Conservation (phyloP, 1,140 invertebrate genomes). For the Chironomus striatipennis region DNA sequence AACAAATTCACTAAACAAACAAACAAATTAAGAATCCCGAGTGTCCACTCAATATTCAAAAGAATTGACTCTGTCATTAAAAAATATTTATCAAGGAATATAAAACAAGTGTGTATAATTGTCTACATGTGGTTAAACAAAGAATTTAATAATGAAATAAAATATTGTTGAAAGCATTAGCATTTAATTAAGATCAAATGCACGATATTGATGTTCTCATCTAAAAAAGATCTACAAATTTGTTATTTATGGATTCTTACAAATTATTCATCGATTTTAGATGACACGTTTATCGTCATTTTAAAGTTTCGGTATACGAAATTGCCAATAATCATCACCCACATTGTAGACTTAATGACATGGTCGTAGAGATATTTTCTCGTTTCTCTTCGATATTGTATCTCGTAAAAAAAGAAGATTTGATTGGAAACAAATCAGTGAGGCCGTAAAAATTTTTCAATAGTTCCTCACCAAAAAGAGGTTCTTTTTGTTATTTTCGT, state of each 20-base stretch:
- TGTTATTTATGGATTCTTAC: not conserved
- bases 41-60: no score
- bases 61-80: not conserved
- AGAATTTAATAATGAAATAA: not conserved
- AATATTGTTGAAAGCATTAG: not conserved
- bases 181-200: conserved; percentile 17
- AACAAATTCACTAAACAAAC: no score
- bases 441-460: not conserved
- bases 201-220: not conserved
- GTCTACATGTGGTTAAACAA: conserved; percentile 16
- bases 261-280: conserved; percentile 24
- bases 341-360: conserved; percentile 10
- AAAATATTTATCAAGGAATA: not conserved
- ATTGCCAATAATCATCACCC: conserved; percentile 3
- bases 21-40: no score
- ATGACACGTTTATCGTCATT: not conserved
- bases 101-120: conserved; percentile 22
- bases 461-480: not conserved
- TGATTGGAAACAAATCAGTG: not conserved
- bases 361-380: not conserved
- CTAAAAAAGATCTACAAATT: not conserved
- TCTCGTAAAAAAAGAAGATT: not conserved
- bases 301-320: not conserved
- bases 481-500: no score
- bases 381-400: not conserved